A percentile compares a stretch with the other conserved stretches of the same genome.
Evolutionary conservation across 2,113 vertebrate species (phyloP).

Genomic region (Piprites chloris): DNA sequence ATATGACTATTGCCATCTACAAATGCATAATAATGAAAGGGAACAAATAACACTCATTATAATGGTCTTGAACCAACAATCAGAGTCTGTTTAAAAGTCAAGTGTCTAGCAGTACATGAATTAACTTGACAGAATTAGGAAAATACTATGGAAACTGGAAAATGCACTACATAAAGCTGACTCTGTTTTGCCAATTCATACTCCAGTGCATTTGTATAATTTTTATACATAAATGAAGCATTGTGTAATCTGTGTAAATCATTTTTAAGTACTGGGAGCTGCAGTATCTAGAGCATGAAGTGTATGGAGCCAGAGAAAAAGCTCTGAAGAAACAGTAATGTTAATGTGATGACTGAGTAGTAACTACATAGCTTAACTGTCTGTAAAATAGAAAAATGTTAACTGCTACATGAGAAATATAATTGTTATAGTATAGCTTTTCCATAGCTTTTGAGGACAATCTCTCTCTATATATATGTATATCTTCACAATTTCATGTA

Average conservation of each 20-base stretch:
- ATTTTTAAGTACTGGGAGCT: neutral
- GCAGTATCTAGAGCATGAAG: slow-evolving; percentile 40
- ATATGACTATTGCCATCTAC: neutral
- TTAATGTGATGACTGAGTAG: neutral
- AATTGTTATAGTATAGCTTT: neutral
- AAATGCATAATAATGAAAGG: neutral
- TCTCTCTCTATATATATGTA: neutral
- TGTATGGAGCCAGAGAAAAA: neutral
- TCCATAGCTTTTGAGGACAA: neutral
- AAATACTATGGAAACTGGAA: slow-evolving; percentile 40
- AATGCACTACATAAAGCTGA: slow-evolving; percentile 21
- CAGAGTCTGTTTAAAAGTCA: slow-evolving; percentile 17
- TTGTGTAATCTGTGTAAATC: slow-evolving; percentile 51
- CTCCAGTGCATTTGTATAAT: slow-evolving; percentile 35
- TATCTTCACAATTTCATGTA: neutral
- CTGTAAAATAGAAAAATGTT: neutral
- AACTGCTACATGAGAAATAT: neutral
- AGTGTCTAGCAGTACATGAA: slow-evolving; percentile 26
- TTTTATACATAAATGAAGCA: slow-evolving; percentile 46
- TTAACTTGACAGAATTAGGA: slow-evolving; percentile 55
- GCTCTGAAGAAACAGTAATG: neutral
- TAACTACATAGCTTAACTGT: neutral
- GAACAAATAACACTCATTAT: neutral
- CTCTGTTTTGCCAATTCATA: slow-evolving; percentile 44
- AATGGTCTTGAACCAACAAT: slow-evolving; percentile 8